Evolutionary conservation across 2,113 vertebrate species (phyloP).

Genomic region (Orientallactaga bullata): DNA sequence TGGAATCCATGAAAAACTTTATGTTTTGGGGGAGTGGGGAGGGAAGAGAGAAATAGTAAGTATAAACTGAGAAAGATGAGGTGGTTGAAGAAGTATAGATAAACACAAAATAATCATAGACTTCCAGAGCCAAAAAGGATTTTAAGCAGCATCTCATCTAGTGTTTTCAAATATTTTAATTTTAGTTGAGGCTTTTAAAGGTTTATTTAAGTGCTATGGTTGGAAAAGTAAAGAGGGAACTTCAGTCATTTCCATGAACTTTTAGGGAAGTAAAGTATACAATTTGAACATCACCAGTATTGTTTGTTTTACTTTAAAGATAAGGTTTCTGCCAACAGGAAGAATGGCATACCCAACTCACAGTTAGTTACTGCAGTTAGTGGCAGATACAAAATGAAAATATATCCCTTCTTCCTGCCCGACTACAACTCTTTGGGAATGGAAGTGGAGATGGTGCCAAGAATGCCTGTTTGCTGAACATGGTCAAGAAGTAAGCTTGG

Average conservation of each 20-base stretch:
- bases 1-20: constrained; percentile 31
- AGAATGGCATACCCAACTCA: not conserved
- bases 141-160: constrained; percentile 29
- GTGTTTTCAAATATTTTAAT: constrained; percentile 28
- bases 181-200: constrained; percentile 34
- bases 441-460: not conserved
- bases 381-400: not conserved
- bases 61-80: not conserved
- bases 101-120: not conserved
- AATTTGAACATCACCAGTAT: constrained; percentile 16
- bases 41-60: not conserved
- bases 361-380: not conserved
- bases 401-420: not conserved
- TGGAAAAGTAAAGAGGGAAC: not conserved
- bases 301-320: constrained; percentile 6
- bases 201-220: not conserved
- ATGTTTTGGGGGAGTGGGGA: not conserved
- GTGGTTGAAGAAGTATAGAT: not conserved
- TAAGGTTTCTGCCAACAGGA: not conserved
- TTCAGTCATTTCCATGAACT: not conserved
- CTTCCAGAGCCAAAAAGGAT: not conserved
- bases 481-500: not conserved
- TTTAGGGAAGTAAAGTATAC: constrained; percentile 5
- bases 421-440: not conserved
- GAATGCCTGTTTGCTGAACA: not conserved